phyloP scores from a whole-genome alignment of 2,888 invertebrate species.

The Diarsia dahlii region DNA sequence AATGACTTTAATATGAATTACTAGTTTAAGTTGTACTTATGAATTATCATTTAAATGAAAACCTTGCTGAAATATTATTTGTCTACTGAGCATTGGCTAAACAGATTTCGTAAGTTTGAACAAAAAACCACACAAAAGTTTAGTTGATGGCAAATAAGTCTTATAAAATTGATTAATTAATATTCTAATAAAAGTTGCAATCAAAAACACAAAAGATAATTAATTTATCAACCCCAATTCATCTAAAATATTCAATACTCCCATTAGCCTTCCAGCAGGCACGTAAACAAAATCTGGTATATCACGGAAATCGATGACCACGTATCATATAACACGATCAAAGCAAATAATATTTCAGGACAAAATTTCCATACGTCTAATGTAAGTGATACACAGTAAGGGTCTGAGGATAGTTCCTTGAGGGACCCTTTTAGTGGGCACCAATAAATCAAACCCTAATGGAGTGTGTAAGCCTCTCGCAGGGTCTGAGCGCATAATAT shows the following conservation, averaged over 20 bases:
- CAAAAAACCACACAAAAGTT: background rate
- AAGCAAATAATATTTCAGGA: conserved; percentile 83
- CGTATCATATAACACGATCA: conserved; percentile 73
- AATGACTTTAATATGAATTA: conserved; percentile 1
- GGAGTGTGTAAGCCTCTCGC: conserved; percentile 83
- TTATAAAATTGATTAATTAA: no score
- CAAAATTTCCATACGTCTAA: conserved; percentile 86
- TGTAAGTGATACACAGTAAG: conserved; percentile 84
- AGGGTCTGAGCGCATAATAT: conserved; percentile 83
- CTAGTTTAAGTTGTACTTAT: conserved; percentile 6
- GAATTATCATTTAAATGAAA: background rate
- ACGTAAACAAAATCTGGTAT: conserved; percentile 40
- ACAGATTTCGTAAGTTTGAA: background rate
- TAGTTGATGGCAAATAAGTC: background rate
- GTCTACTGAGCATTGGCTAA: background rate
- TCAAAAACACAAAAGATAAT: background rate
- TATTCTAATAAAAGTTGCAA: background rate
- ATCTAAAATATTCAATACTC: conserved; percentile 1
- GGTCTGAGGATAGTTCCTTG: conserved; percentile 84
- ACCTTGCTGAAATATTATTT: background rate
- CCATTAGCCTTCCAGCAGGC: conserved; percentile 7
- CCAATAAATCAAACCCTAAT: conserved; percentile 89
- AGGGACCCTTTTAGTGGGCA: conserved; percentile 87
- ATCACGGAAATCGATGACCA: conserved; percentile 46
- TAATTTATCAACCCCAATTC: background rate